These are phyloP conservation scores for Enteromius argenteus DNA, from an alignment of 2,797 vertebrate genomes.

Conservation along the genomic window DNA sequence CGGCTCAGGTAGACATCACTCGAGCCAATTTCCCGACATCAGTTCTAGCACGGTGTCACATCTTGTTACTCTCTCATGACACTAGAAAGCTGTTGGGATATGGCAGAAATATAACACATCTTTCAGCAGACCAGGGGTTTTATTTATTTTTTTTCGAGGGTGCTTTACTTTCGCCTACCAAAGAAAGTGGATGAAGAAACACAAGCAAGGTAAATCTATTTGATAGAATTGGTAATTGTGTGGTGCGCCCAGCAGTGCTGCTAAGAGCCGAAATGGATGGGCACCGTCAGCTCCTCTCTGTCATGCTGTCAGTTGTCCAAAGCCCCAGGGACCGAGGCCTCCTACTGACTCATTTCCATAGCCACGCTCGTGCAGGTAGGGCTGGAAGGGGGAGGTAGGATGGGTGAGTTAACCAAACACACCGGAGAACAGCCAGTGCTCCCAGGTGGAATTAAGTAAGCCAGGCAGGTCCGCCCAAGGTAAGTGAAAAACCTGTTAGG, in stretches of 20 bases:
- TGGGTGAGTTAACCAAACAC: slow-evolving; percentile 45
- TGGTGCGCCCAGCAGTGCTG: slow-evolving; percentile 61
- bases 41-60: slow-evolving; percentile 57
- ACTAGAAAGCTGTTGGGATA: slow-evolving; percentile 58
- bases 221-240: slow-evolving; percentile 68
- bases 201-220: slow-evolving; percentile 63
- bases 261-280: slow-evolving; percentile 73
- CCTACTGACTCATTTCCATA: slow-evolving; percentile 70
- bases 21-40: slow-evolving; percentile 45
- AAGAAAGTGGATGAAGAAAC: slow-evolving; percentile 54
- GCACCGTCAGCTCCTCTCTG: slow-evolving; percentile 72
- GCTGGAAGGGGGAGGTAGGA: slow-evolving; percentile 19
- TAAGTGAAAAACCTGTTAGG: slow-evolving; percentile 60
- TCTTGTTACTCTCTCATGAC: slow-evolving; percentile 55
- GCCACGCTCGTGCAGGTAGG: slow-evolving; percentile 59
- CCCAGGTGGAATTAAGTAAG: slow-evolving; percentile 61
- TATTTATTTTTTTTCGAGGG: slow-evolving; percentile 23
- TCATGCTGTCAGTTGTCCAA: slow-evolving; percentile 69
- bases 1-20: slow-evolving; percentile 51
- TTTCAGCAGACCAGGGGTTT: slow-evolving; percentile 40
- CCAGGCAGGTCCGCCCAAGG: slow-evolving; percentile 52
- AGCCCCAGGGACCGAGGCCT: slow-evolving; percentile 60
- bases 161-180: neutral
- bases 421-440: slow-evolving; percentile 49
- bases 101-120: slow-evolving; percentile 59